Evolutionary conservation across 2,113 vertebrate species (phyloP), one percentile per base, ranked within the genome.

Genomic region (Plotosus lineatus): DNA sequence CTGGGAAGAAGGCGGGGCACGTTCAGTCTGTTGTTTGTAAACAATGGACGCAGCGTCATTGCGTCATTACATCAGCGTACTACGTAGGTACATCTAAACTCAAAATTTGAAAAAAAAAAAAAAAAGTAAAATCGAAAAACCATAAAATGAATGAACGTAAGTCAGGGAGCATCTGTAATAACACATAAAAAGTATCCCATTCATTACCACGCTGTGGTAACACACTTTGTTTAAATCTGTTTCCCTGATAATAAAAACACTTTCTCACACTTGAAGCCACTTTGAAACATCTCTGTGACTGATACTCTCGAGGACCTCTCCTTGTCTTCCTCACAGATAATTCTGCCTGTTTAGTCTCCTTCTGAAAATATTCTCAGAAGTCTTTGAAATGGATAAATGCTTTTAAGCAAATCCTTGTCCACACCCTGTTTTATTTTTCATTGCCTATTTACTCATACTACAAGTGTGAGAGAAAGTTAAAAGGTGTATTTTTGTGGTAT

Each of bases 241-340:
- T 80, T 14, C 38, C 8, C 42, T 61, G 19, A 61, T 73, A 31
- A 80, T 6, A 26, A 75, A 50, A 50, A 60, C 55, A 50, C 55
- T 61, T 74, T 73, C 69, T 50, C 68, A 19, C 26, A 50, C 38
- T 60, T 58, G 58, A 42, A 48, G 28, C 31, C 56, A 38, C 68
- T 61, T n/a, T 33, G 42, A 56, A 79, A 46, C 15, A 23, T 28
- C 4, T 31, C 53, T 60, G 40, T 56, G 50, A 72, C 60, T 60
- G 55, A 69, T 80, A 48, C 78, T 61, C 42, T 50, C 26, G 23
- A 28, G 68, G 40, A 79, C n/a, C 60, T 56, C 21, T 74, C 8
- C 73, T 28, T 73, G 40, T 48, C 23, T 28, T 53, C 33, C 66
- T 58, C 50, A 36, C 38, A 72, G 38, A 46, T 44, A 28, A 40